Conservation (phyloP, 1,140 invertebrate species). For the Aradophagus sp. region DNA sequence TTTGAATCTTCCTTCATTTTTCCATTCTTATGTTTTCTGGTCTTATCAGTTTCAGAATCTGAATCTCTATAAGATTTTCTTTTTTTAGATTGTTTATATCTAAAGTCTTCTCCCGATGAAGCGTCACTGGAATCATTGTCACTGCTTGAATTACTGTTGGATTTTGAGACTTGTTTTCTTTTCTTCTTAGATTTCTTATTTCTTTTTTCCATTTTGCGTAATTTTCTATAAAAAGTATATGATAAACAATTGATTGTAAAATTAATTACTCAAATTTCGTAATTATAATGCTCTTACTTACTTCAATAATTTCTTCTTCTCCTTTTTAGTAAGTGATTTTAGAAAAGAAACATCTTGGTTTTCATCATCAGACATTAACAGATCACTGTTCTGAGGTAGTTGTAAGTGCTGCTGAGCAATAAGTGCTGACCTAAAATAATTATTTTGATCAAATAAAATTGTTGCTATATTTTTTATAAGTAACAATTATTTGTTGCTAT, state of each 20-base stretch:
- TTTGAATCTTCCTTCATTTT: conserved; percentile 52
- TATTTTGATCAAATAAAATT: too few relatives aligned
- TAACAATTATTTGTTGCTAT: too few relatives aligned
- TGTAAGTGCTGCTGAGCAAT: conserved; percentile 78
- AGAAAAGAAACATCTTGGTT: conserved; percentile 84
- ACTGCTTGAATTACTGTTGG: conserved; percentile 38
- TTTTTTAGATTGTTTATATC: conserved; percentile 48
- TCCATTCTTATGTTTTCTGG: conserved; percentile 56
- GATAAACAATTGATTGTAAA: too few relatives aligned
- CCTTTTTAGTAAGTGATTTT: conserved; percentile 88
- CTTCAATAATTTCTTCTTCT: conserved; percentile 93
- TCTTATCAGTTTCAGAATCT: conserved; percentile 52
- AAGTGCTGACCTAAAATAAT: conserved; percentile 72
- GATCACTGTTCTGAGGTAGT: conserved; percentile 69
- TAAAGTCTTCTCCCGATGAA: conserved; percentile 36
- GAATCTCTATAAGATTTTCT: conserved; percentile 35
- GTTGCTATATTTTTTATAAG: too few relatives aligned
- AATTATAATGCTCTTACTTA: conserved; percentile 70
- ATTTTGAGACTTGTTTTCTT: conserved; percentile 59
- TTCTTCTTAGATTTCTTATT: conserved; percentile 76
- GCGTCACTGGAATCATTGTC: conserved; percentile 27
- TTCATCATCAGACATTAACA: conserved; percentile 77
- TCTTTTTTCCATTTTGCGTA: conserved; percentile 84
- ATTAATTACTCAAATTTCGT: neutral
- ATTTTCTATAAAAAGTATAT: conserved; percentile 79